phyloP scores from a whole-genome alignment of 2,113 vertebrate genomes.

The Nothobranchius furzeri region DNA sequence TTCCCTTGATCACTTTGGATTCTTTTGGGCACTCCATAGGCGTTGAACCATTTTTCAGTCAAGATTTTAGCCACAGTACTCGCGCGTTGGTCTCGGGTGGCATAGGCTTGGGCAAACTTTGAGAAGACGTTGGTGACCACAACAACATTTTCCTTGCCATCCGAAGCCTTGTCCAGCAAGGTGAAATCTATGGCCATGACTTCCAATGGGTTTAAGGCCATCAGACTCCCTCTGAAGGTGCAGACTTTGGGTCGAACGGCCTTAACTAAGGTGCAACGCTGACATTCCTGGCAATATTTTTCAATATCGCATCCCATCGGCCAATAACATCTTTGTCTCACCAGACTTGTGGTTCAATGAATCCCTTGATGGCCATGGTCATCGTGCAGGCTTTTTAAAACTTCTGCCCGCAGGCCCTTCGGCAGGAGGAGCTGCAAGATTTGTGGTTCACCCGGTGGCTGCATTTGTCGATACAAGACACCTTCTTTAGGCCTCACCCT shows the following conservation, averaged over 20 bases:
- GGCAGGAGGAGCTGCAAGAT: too few relatives aligned
- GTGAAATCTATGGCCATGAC: background rate
- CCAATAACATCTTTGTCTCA: slow-evolving; percentile 1
- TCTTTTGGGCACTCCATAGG: background rate
- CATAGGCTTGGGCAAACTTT: background rate
- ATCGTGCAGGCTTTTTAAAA: background rate
- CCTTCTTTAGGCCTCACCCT: too few relatives aligned
- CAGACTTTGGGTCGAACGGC: background rate
- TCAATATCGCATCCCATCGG: background rate
- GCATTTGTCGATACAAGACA: too few relatives aligned
- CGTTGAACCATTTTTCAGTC: background rate
- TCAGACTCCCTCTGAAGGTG: background rate
- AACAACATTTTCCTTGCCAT: background rate
- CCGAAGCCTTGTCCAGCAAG: background rate
- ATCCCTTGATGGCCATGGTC: background rate
- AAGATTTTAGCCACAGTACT: background rate
- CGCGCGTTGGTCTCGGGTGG: background rate
- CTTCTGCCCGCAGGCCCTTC: background rate
- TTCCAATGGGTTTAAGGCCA: background rate
- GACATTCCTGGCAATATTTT: background rate
- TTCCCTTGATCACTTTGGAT: too few relatives aligned
- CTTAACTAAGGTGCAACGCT: background rate
- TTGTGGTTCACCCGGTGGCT: too few relatives aligned
- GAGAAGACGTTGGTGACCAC: background rate
- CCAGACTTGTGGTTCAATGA: background rate